Evolutionary conservation across 2,888 invertebrate species (phyloP), one percentile per base, ranked within the genome.

Genomic region (Phengaris arion): DNA sequence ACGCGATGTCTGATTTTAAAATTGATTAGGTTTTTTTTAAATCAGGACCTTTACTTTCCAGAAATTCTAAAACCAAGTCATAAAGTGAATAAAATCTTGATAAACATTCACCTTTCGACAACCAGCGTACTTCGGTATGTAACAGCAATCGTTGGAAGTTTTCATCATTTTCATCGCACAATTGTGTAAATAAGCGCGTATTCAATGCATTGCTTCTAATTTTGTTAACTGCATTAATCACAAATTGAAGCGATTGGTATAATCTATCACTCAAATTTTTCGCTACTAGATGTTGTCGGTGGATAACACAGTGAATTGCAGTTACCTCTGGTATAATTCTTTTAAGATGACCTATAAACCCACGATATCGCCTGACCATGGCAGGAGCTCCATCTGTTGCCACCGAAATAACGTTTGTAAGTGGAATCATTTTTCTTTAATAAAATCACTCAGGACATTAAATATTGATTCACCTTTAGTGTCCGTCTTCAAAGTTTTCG

Each of bases 1-100:
- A 79, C 74, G 79, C 77, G 55, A 79, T 77, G 86, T 85, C 86
- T 85, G 86, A 81, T 84, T 84, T 84, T 84, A 85, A 85, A 86
- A 85, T 88, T 85, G 83, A 86, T 87, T 83, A 77, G 8, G 68
- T 69, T 75, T 74, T 74, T 69, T 75, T 77, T 77, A 59, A 77
- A 77, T 73, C 48, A 46, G 69, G 57, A 77, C 75, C 75, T 77
- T 69, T 74, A 74, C 64, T 75, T 74, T 75, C 74, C 54, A 12
- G 52, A 48, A 70, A 79, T 79, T 76, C 77, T 76, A 76, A 78
- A 79, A 70, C 77, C 77, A 76, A 75, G 78, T 78, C 72, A 78
- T 74, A 76, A 77, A 76, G 77, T 80, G 79, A 76, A 79, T 22
- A 22, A 22, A 22, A 22, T 22, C 22, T 22, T 22, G 76, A 79